Base-by-base conservation (phyloP, 2,797 vertebrate genomes). In the Muraenolepis orangiensis region DNA sequence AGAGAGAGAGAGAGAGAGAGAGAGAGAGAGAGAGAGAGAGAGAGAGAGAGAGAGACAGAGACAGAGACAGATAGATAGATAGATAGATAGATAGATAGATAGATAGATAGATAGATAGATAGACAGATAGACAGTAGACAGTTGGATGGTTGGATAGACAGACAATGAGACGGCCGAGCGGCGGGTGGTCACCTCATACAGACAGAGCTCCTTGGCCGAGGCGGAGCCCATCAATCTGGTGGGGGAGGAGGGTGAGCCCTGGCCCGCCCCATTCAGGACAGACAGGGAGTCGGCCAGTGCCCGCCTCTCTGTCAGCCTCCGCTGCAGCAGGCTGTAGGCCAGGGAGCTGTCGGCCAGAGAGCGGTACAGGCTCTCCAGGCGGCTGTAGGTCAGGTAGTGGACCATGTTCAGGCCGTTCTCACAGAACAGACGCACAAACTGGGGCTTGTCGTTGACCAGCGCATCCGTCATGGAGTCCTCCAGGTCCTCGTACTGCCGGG, bases 391-490 rank as follows among this genome's bases (percentile, higher is more conserved):
- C 84, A 96, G 87, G 84, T 96, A 96, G 77, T 95, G 90, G 75
- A 93, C 79, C 67, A 96, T 89, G 71, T 94, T 95, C 69, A 96
- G 89, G 5, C 95, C 95, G 0, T 93, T 96, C 72, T 96, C 95
- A 18, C 94, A 93, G 77, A 96, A 96, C 66, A 96, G 88, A 6
- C 94, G 94, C 66, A 96, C 95, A 74, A 96, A 95, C 75, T 95
- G 93, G 0, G 95, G 94, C 80, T 95, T 95, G 87, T 96, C 83
- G 0, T 95, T 95, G 77, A 96, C 85, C 74, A 96, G 90, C 0
- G 96, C 96, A 0, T 96, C 95, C 0, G 93, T 94, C 93, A 96
- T 95, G 12, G 94, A 93, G 23, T 93, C 94, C 81, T 95, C 91
- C 26, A 96, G 91, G 85, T 96, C 94, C 0, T 88, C 82, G 10